A percentile compares a stretch with the other conserved stretches of the same genome.
Evolutionary conservation across 2,797 vertebrate genomes (phyloP).

Genomic region (Myiotriccus ornatus): DNA sequence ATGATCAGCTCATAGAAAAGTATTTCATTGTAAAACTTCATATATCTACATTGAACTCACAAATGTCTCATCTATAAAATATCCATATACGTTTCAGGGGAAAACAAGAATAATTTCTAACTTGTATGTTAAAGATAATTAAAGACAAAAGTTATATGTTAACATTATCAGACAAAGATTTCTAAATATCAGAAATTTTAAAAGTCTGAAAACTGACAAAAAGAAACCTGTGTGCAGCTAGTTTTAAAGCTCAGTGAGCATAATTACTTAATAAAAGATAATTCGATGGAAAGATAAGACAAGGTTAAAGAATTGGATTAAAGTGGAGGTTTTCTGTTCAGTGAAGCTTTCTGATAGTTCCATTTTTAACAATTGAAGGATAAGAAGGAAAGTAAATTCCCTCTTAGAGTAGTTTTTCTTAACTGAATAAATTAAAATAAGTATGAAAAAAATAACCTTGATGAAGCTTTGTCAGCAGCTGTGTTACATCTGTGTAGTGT

Average conservation of each 20-base stretch:
- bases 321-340: not conserved
- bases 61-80: not conserved
- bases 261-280: not conserved
- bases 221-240: not conserved
- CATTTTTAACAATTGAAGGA: not conserved
- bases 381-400: not conserved
- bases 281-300: not conserved
- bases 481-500: not conserved
- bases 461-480: not conserved
- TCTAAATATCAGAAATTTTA: not conserved
- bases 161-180: not conserved
- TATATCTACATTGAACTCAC: not conserved
- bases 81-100: not conserved
- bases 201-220: not conserved
- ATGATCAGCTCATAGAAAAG: not conserved
- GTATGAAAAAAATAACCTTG: not conserved
- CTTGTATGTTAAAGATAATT: not conserved
- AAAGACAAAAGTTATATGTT: not conserved
- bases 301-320: not conserved
- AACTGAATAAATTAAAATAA: not conserved
- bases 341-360: not conserved
- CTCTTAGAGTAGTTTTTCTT: not conserved
- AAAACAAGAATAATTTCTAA: not conserved
- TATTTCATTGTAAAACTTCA: not conserved
- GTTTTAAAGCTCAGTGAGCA: not conserved